Evolutionary conservation across 2,797 vertebrate genomes (phyloP).

Genomic region (Melanotaenia maccullochi): DNA sequence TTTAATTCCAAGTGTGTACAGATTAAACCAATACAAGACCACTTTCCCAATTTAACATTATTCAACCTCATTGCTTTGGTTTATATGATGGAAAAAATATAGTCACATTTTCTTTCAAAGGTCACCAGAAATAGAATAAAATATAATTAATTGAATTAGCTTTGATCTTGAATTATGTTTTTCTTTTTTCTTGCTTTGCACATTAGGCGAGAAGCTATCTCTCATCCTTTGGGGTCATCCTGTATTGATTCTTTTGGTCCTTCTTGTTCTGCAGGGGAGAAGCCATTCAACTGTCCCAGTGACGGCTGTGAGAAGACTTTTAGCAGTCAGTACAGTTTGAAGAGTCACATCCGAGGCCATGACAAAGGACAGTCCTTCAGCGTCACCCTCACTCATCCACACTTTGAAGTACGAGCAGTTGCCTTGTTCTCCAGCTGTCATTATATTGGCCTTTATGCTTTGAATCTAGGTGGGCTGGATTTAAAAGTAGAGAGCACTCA

Average conservation of each 20-base stretch:
- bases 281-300: conserved; percentile 96
- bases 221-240: not conserved
- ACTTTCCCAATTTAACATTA: not conserved
- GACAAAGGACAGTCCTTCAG: conserved; percentile 90
- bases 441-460: not conserved
- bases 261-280: conserved; percentile 87
- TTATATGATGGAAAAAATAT: not conserved
- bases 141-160: too few species aligned
- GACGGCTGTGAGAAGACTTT: conserved; percentile 98
- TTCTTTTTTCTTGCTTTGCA: not conserved
- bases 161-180: too few species aligned
- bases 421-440: not conserved
- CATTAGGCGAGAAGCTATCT: not conserved
- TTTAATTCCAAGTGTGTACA: not conserved
- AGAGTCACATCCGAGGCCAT: conserved; percentile 97
- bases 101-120: too few species aligned
- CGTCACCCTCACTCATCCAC: conserved; percentile 85
- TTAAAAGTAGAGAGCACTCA: not conserved
- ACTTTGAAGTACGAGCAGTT: conserved; percentile 86
- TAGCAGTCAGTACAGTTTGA: conserved; percentile 96
- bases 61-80: not conserved
- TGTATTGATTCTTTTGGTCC: not conserved
- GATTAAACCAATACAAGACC: not conserved
- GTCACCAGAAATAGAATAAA: too few species aligned
- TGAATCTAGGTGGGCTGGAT: conserved; percentile 2